Evolutionary conservation across 2,888 invertebrate genomes (phyloP), one percentile per base, ranked within the genome.

Genomic region (Piscicola geometra): DNA sequence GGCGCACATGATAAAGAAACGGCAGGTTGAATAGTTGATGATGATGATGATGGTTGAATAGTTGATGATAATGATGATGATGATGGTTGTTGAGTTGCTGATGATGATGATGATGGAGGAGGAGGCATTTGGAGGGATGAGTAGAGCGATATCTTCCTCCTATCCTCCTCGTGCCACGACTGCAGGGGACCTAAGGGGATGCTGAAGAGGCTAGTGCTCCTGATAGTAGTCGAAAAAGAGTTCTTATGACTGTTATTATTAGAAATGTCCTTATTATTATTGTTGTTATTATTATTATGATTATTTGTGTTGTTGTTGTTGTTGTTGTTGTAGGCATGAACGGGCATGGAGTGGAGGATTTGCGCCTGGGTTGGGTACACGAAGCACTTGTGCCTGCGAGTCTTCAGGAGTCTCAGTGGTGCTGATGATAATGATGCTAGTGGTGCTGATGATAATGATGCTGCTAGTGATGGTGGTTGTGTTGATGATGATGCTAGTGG

Each of bases 1-100:
- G 75, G 68, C 68, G 68, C 1, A 33, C 35, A 69, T 76, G 74
- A 28, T 33, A n/a, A n/a, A n/a, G n/a, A n/a, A n/a, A n/a, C n/a
- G n/a, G n/a, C 15, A 12, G n/a, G n/a, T 69, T 5, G 41, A 9
- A 41, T 3, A 21, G 71, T 66, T 71, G 47, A 71, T 50, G 71
- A 71, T 71, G 50, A 71, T 15, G 50, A 71, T 71, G 15, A 15
- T 41, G 41, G 41, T 68, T 12, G n/a, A n/a, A n/a, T n/a, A n/a
- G n/a, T 5, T 33, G 68, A 30, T 28, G 32, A 30, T 3, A 32
- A 68, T 33, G 68, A 68, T 68, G 68, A 68, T 68, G 68, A 68
- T 9, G 68, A 68, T 68, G 68, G 32, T 68, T 69, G 60, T 36
- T 69, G 60, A 18, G 73, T 15, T 73, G 56, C 12, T 74, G 70